Evolutionary conservation across 2,113 vertebrate species (phyloP).

Genomic region (Laticauda colubrina): DNA sequence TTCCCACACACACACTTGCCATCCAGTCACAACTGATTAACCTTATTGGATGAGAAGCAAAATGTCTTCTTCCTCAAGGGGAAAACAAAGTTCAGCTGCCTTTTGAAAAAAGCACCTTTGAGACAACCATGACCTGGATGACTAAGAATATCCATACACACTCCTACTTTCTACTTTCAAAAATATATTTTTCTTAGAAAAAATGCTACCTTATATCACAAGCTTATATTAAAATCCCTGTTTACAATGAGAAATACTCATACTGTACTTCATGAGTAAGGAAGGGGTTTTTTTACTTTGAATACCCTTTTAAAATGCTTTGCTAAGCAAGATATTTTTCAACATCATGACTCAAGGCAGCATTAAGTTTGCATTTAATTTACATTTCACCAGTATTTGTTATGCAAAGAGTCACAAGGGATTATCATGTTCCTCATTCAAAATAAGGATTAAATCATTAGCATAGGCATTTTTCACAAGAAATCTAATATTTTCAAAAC

Average conservation of each 20-base stretch:
- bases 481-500: neutral
- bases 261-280: neutral
- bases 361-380: neutral
- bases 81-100: neutral
- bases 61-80: neutral
- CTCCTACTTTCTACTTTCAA: neutral
- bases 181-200: neutral
- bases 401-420: constrained; percentile 1
- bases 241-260: neutral
- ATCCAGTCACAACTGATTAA: neutral
- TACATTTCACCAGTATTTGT: constrained; percentile 1
- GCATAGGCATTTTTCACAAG: neutral
- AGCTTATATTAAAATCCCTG: neutral
- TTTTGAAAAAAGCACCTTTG: neutral
- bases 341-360: neutral
- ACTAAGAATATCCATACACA: neutral
- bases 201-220: neutral
- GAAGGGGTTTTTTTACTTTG: neutral
- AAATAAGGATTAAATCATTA: neutral
- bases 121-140: neutral
- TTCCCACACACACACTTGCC: fast-evolving
- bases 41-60: neutral
- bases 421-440: constrained; percentile 1
- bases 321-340: neutral
- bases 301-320: neutral